Evolutionary conservation across 2,113 vertebrate species (phyloP).

Genomic region (Lophochroa leadbeateri): DNA sequence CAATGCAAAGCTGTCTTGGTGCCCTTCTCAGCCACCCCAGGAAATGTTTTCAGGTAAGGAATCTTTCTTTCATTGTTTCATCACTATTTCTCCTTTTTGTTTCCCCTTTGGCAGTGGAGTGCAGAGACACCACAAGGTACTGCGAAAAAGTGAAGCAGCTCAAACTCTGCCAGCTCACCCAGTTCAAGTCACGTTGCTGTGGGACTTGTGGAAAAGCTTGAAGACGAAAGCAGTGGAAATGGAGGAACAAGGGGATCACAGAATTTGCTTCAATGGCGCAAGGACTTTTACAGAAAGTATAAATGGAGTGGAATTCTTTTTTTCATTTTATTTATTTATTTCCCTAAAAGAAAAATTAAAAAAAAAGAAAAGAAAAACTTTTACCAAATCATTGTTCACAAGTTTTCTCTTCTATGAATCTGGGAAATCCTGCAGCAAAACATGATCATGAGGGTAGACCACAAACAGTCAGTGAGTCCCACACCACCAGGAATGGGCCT

Average conservation of each 20-base stretch:
- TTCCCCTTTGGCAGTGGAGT: slow-evolving; percentile 78
- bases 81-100: slow-evolving; percentile 54
- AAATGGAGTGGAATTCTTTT: slow-evolving; percentile 51
- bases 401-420: slow-evolving; percentile 49
- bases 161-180: slow-evolving; percentile 89
- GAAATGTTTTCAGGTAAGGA: neutral
- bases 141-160: slow-evolving; percentile 95
- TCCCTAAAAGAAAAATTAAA: neutral
- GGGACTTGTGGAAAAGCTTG: slow-evolving; percentile 89
- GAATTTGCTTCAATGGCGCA: slow-evolving; percentile 38
- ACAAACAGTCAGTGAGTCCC: neutral
- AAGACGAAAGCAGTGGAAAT: slow-evolving; percentile 52
- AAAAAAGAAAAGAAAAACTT: neutral
- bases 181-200: slow-evolving; percentile 93
- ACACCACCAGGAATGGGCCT: neutral
- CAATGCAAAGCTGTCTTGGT: neutral
- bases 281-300: slow-evolving; percentile 56
- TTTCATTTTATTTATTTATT: slow-evolving; percentile 79
- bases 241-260: slow-evolving; percentile 46
- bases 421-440: slow-evolving; percentile 39
- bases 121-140: slow-evolving; percentile 93
- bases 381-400: slow-evolving; percentile 1
- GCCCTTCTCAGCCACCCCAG: neutral
- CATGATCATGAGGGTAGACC: neutral
- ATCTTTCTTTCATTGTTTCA: neutral